Evolutionary conservation across 2,888 invertebrate species (phyloP), one percentile per base, ranked within the genome.

Genomic region (Coleophora flavipennella): DNA sequence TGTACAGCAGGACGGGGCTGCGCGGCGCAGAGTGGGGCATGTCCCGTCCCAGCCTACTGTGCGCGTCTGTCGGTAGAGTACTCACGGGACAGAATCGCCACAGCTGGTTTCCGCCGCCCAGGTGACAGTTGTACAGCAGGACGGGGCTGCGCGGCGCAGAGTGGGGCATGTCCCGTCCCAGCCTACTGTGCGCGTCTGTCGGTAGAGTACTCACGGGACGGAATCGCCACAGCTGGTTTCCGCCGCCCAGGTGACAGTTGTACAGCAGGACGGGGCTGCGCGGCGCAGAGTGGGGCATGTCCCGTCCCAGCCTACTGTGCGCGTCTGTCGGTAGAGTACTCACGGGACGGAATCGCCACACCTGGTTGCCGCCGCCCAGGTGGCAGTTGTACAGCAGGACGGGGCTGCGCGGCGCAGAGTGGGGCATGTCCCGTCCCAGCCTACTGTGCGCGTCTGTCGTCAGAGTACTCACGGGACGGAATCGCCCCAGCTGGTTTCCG

Each of bases 401-500:
- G 0, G 93, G 91, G 1, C 94, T 91, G 59, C 89, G 90, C 1
- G 87, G 75, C 3, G 87, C 84, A 0, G 89, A 86, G 43, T 89
- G 87, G 0, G 92, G 91, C 0, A 96, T 92, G 66, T 98, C 97
- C 81, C 96, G n/a, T n/a, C n/a, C n/a, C n/a, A n/a, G n/a, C n/a
- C n/a, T n/a, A n/a, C n/a, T n/a, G n/a, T n/a, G n/a, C n/a, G n/a
- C n/a, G n/a, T n/a, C n/a, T n/a, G n/a, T n/a, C n/a, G n/a, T 33
- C 33, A 33, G 33, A 2, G 33, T 8, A 69, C 85, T 74, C 52
- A 92, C 90, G 47, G 86, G 62, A 50, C 92, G 88, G 62, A 95
- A 97, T 53, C 89, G 89, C 93, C 96, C 98, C 49, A 93, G 86
- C 71, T 98, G 98, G 77, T 98, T 98, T 1, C 97, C 97, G 41